These are phyloP conservation scores for Origma solitaria DNA, from an alignment of 2,113 vertebrate genomes.

Conservation along the genomic window DNA sequence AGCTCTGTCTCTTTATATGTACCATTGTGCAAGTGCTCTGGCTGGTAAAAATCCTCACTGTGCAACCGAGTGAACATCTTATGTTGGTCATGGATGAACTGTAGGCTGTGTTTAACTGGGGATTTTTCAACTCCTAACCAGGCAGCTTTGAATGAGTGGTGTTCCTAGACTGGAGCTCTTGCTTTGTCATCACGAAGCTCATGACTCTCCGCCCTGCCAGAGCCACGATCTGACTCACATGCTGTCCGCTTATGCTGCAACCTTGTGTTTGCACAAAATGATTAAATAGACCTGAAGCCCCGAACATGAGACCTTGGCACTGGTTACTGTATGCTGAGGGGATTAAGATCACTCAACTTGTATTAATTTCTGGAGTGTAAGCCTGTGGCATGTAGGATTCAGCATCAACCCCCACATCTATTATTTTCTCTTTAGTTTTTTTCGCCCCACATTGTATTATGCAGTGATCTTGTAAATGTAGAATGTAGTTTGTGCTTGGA, in stretches of 20 bases:
- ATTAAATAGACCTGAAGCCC: not conserved
- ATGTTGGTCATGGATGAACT: not conserved
- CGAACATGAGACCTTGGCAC: not conserved
- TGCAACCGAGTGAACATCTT: not conserved
- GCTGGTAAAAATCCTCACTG: not conserved
- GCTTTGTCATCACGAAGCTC: conserved; percentile 15
- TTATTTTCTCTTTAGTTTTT: not conserved
- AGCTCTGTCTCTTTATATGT: not conserved
- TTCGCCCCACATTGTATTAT: not conserved
- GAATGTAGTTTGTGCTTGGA: not conserved
- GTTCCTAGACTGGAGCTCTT: not conserved
- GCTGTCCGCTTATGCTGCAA: not conserved
- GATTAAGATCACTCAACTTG: not conserved
- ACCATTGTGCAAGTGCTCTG: not conserved
- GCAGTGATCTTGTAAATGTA: not conserved
- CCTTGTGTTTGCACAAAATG: not conserved
- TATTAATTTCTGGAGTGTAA: not conserved
- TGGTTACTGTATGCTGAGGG: not conserved
- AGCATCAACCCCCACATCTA: not conserved
- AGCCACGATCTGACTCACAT: not conserved
- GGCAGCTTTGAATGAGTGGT: not conserved
- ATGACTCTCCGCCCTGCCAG: not conserved
- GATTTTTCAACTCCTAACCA: not conserved
- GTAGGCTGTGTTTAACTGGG: not conserved
- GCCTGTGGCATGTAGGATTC: not conserved